phyloP scores from a whole-genome alignment of 2,797 vertebrate genomes.

The Novumbra hubbsi region DNA sequence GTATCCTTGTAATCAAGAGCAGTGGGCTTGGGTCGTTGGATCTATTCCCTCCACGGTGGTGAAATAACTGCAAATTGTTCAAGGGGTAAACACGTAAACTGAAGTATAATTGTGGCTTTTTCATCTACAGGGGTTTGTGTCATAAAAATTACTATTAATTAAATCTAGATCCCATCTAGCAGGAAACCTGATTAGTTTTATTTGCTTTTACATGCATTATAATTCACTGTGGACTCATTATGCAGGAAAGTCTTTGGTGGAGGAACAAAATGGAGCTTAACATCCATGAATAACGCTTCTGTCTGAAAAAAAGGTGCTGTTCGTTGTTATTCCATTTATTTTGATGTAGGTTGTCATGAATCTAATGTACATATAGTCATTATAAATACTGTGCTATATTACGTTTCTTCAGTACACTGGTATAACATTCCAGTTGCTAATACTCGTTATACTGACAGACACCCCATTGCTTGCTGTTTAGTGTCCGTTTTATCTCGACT shows the following conservation, averaged over 20 bases:
- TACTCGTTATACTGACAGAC: conserved; percentile 12
- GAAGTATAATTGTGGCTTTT: too few relatives aligned
- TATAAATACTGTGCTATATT: background rate
- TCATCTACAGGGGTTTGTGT: too few relatives aligned
- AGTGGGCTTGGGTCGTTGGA: too few relatives aligned
- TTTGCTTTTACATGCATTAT: background rate
- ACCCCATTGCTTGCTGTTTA: background rate
- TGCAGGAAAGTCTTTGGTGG: background rate
- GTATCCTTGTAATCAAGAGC: too few relatives aligned
- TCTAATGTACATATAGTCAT: background rate
- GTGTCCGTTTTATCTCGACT: background rate
- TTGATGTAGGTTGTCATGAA: background rate
- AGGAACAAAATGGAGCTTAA: background rate
- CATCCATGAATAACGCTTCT: background rate
- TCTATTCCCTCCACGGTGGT: too few relatives aligned
- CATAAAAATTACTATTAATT: too few relatives aligned
- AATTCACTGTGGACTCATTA: conserved; percentile 1
- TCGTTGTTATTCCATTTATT: background rate
- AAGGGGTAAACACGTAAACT: too few relatives aligned
- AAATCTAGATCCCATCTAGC: too few relatives aligned
- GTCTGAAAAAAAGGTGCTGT: too few relatives aligned
- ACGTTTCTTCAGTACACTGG: background rate
- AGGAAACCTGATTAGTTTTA: too few relatives aligned
- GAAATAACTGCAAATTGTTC: too few relatives aligned
- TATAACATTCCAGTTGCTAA: background rate